These are phyloP conservation scores for Sisor rabdophorus DNA, from an alignment of 2,113 vertebrate species.

Conservation along the genomic window DNA sequence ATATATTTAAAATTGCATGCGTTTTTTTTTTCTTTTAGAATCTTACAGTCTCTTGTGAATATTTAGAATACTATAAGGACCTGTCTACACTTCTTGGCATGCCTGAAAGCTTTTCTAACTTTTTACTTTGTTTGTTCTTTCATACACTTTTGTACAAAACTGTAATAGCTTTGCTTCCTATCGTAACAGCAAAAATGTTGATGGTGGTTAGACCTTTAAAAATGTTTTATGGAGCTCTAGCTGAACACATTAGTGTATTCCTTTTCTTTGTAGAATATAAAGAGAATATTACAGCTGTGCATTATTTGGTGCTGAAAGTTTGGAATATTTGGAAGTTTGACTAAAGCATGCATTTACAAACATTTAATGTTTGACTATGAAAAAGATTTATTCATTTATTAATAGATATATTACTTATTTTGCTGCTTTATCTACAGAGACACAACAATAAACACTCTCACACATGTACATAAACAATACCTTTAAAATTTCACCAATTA, in stretches of 20 bases:
- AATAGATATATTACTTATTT: no score
- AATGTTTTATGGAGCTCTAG: neutral
- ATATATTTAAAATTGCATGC: no score
- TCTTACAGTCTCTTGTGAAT: neutral
- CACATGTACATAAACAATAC: neutral
- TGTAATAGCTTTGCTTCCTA: neutral
- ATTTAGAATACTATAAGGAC: neutral
- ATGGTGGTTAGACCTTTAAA: neutral
- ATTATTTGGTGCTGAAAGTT: slow-evolving; percentile 21
- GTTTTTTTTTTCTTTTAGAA: neutral
- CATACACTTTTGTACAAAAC: neutral
- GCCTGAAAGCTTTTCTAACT: neutral
- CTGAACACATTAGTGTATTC: neutral
- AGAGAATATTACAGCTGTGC: neutral
- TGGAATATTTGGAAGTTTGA: neutral
- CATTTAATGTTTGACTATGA: neutral
- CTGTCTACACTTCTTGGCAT: neutral
- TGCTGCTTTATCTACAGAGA: neutral
- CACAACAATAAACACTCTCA: neutral
- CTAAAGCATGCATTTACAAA: neutral
- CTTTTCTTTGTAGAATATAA: neutral
- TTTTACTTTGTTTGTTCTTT: neutral
- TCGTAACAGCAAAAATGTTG: neutral
- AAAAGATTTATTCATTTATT: no score
- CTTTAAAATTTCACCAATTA: neutral